These are phyloP conservation scores for Chrysochloris asiatica DNA, from an alignment of 2,113 vertebrate species.

Conservation along the genomic window DNA sequence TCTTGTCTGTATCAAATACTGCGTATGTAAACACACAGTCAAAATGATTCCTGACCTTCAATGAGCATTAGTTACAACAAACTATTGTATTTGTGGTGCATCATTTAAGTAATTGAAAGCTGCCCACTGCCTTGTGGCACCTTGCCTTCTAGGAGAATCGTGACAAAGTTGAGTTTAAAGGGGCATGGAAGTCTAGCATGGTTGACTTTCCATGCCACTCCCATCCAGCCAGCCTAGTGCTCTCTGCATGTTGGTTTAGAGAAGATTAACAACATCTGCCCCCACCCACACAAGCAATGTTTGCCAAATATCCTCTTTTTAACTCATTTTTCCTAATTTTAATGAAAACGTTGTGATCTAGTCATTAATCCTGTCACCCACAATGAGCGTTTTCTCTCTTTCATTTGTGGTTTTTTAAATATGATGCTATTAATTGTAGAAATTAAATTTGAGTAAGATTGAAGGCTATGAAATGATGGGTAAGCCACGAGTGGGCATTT, in stretches of 20 bases:
- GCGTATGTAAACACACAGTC: not conserved
- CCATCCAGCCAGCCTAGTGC: not conserved
- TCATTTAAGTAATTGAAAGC: not conserved
- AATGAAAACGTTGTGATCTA: conserved; percentile 19
- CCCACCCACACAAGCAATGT: not conserved
- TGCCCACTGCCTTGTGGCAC: not conserved
- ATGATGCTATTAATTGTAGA: conserved; percentile 1
- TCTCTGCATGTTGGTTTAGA: not conserved
- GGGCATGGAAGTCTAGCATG: not conserved
- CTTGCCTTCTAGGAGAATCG: not conserved
- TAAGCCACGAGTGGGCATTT: not conserved
- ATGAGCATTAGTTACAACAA: not conserved
- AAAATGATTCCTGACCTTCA: not conserved
- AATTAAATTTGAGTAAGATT: conserved; percentile 8
- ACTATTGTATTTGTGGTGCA: fast-evolving
- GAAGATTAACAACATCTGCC: not conserved
- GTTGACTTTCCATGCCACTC: no score
- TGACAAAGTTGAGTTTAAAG: not conserved
- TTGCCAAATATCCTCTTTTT: not conserved
- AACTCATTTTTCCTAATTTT: not conserved
- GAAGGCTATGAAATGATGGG: not conserved
- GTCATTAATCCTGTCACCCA: conserved; percentile 32
- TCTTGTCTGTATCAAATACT: no score
- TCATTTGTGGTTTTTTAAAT: conserved; percentile 69
- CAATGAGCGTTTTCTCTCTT: conserved; percentile 45